Conservation (phyloP, 1,140 invertebrate genomes). For the Psix sp. region DNA sequence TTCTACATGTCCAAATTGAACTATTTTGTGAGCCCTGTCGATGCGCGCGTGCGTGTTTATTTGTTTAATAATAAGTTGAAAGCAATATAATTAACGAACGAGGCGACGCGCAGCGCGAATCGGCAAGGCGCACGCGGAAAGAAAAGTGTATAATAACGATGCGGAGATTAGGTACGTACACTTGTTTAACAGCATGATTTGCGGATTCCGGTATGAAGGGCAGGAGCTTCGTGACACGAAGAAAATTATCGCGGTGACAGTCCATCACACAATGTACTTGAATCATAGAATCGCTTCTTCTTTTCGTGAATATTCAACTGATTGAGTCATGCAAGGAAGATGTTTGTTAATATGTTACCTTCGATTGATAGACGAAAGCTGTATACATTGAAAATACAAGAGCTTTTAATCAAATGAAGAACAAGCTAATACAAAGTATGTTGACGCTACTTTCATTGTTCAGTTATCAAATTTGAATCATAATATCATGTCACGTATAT, state of each 20-base stretch:
- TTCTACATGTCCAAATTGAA: slow-evolving; percentile 75
- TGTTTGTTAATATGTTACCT: slow-evolving; percentile 55
- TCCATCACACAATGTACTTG: slow-evolving; percentile 50
- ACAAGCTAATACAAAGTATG: slow-evolving; percentile 21
- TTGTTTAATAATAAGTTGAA: background rate
- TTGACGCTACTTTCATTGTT: slow-evolving; percentile 7
- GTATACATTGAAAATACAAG: slow-evolving; percentile 22
- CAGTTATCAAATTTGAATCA: too few relatives aligned
- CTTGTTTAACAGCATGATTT: slow-evolving; percentile 70
- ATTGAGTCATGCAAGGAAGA: slow-evolving; percentile 56
- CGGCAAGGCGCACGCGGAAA: slow-evolving; percentile 58
- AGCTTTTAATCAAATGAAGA: slow-evolving; percentile 14
- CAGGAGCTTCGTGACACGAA: slow-evolving; percentile 54
- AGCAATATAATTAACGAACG: slow-evolving; percentile 10
- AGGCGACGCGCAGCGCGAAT: slow-evolving; percentile 1
- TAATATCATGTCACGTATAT: too few relatives aligned
- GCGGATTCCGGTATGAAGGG: slow-evolving; percentile 54
- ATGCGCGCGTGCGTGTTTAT: slow-evolving; percentile 47
- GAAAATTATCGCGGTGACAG: slow-evolving; percentile 54
- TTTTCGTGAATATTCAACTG: slow-evolving; percentile 55
- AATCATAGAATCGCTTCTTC: slow-evolving; percentile 50
- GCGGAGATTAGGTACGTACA: slow-evolving; percentile 75
- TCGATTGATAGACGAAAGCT: slow-evolving; percentile 26
- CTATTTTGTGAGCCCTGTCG: slow-evolving; percentile 60
- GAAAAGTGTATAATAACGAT: slow-evolving; percentile 71